Conservation (phyloP, 2,888 invertebrate genomes). For the Acleris emargana region DNA sequence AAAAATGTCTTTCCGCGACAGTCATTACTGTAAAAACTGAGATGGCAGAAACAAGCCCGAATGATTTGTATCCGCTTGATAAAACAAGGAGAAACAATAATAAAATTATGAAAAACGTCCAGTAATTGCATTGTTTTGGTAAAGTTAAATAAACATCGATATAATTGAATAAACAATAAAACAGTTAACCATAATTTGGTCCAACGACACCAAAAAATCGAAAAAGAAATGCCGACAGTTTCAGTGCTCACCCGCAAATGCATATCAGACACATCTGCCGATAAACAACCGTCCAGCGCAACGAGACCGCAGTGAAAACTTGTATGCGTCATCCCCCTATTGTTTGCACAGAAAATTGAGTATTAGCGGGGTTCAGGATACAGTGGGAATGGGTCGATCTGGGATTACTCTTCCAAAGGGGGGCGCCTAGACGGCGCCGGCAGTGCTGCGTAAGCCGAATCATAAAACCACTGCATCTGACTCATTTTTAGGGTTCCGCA, state of each 20-base stretch:
- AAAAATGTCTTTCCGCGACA: slow-evolving; percentile 34
- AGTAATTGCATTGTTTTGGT: too few species aligned
- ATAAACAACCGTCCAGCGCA: slow-evolving; percentile 28
- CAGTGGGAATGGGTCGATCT: slow-evolving; percentile 26
- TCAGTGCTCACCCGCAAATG: slow-evolving; percentile 30
- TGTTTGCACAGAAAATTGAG: slow-evolving; percentile 28
- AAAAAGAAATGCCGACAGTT: slow-evolving; percentile 3
- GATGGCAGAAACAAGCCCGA: slow-evolving; percentile 20
- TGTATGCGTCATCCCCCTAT: not conserved
- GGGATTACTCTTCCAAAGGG: slow-evolving; percentile 33
- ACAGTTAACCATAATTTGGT: too few species aligned
- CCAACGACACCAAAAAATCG: not conserved
- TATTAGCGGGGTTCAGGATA: slow-evolving; percentile 19
- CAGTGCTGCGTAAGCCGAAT: slow-evolving; percentile 31
- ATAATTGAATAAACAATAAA: too few species aligned
- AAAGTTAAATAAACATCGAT: too few species aligned
- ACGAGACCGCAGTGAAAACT: slow-evolving; percentile 16
- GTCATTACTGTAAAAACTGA: slow-evolving; percentile 31
- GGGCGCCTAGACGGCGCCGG: slow-evolving; percentile 33
- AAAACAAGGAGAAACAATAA: slow-evolving; percentile 2
- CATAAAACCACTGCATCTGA: slow-evolving; percentile 30
- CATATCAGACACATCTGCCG: slow-evolving; percentile 35
- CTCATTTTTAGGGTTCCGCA: slow-evolving; percentile 15
- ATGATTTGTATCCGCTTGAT: slow-evolving; percentile 4
- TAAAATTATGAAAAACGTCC: not conserved